Evolutionary conservation across 2,113 vertebrate genomes (phyloP).

Genomic region (Nyctibius bracteatus): DNA sequence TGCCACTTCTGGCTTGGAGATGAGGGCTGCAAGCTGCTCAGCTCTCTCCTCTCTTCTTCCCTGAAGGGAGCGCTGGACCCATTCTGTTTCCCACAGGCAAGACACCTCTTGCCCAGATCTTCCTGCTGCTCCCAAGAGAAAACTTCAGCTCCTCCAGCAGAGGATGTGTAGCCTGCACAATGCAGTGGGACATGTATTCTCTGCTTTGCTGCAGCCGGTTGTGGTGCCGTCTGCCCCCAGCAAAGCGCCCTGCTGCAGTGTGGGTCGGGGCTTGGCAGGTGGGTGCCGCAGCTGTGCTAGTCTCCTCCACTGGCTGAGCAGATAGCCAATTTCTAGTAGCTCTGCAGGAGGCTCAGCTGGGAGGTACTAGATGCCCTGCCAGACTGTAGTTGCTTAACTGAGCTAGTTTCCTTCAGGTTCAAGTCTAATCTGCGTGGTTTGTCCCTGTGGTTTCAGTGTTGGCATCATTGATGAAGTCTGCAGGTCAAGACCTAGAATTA

Average conservation of each 20-base stretch:
- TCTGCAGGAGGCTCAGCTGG: neutral
- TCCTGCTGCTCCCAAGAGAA: neutral
- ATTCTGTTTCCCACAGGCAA: neutral
- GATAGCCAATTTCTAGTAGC: neutral
- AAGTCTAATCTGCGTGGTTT: neutral
- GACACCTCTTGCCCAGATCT: neutral
- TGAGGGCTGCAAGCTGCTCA: neutral
- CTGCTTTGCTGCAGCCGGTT: neutral
- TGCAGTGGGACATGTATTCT: rapidly evolving
- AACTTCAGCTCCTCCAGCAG: rapidly evolving
- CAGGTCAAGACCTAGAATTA: neutral
- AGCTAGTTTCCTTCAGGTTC: neutral
- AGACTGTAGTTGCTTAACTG: neutral
- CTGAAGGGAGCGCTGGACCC: neutral
- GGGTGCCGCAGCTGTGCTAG: neutral
- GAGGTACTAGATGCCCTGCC: neutral
- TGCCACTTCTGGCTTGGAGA: neutral
- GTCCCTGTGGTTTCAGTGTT: neutral
- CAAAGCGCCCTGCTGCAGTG: rapidly evolving
- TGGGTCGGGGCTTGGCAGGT: neutral
- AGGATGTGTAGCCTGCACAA: neutral
- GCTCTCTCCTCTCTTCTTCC: neutral
- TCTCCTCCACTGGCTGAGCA: neutral
- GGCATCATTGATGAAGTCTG: neutral
- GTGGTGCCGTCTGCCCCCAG: neutral